Evolutionary conservation across 2,888 invertebrate genomes (phyloP).

Genomic region (Ernsta delagoae): DNA sequence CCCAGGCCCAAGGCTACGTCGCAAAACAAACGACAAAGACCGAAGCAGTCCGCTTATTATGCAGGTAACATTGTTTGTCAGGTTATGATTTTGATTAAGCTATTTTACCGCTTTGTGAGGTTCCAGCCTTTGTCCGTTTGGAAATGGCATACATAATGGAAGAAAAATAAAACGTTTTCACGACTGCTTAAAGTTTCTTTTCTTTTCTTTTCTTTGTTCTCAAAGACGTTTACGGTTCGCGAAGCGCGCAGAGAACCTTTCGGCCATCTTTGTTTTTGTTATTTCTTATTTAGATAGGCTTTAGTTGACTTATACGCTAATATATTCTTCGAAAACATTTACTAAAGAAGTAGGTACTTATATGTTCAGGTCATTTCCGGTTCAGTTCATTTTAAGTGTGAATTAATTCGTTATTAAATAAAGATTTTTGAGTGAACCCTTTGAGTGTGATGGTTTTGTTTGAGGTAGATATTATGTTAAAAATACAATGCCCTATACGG

Average conservation of each 20-base stretch:
- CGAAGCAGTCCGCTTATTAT: slow-evolving; percentile 13
- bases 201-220: slow-evolving; percentile 5
- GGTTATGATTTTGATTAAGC: slow-evolving; percentile 28
- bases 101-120: slow-evolving; percentile 28
- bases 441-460: no score
- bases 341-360: no score
- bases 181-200: slow-evolving; percentile 13
- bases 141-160: slow-evolving; percentile 29
- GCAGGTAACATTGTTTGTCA: slow-evolving; percentile 29
- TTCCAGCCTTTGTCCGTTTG: slow-evolving; percentile 27
- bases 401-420: no score
- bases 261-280: not conserved
- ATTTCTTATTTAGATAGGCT: not conserved
- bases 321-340: no score
- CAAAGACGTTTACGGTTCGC: slow-evolving; percentile 2
- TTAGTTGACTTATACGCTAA: no score
- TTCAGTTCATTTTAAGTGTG: no score
- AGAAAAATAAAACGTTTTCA: slow-evolving; percentile 33
- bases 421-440: no score
- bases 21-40: not conserved
- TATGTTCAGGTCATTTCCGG: no score
- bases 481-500: no score
- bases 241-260: not conserved
- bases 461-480: no score
- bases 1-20: no score